These are phyloP conservation scores for Meleagris gallopavo DNA, from an alignment of 2,113 vertebrate genomes.

Conservation along the genomic window DNA sequence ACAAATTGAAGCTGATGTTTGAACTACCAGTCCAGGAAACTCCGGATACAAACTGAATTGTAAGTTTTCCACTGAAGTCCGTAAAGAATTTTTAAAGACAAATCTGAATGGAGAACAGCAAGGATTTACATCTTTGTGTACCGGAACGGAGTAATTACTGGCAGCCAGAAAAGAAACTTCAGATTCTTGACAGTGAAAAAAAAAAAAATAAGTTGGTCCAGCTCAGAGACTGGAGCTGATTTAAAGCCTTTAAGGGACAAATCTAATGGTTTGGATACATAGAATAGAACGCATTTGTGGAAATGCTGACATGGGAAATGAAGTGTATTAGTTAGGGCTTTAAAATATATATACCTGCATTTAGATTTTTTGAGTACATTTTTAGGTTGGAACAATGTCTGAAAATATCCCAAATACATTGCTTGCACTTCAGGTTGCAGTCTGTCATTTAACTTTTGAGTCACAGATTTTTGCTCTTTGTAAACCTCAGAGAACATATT, in stretches of 20 bases:
- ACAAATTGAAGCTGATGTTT: constrained; percentile 53
- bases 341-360: background rate
- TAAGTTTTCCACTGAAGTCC: constrained; percentile 51
- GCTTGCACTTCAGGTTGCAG: background rate
- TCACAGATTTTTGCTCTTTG: background rate
- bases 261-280: background rate
- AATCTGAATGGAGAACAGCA: constrained; percentile 54
- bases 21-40: constrained; percentile 55
- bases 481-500: background rate
- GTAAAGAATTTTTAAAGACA: constrained; percentile 52
- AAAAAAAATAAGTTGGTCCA: background rate
- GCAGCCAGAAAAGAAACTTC: constrained; percentile 57
- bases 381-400: background rate
- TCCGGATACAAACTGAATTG: constrained; percentile 58
- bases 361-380: background rate
- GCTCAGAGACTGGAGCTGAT: constrained; percentile 15
- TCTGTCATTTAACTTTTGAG: background rate
- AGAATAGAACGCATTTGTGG: background rate
- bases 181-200: constrained; percentile 41
- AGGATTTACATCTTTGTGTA: constrained; percentile 59
- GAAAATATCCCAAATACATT: background rate
- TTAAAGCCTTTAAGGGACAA: background rate
- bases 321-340: background rate
- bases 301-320: background rate
- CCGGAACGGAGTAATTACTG: constrained; percentile 60